Percentiles rank a stretch among this genome's conserved stretches.
Conservation (phyloP, 1,140 invertebrate species). For the Heliconius himera region DNA sequence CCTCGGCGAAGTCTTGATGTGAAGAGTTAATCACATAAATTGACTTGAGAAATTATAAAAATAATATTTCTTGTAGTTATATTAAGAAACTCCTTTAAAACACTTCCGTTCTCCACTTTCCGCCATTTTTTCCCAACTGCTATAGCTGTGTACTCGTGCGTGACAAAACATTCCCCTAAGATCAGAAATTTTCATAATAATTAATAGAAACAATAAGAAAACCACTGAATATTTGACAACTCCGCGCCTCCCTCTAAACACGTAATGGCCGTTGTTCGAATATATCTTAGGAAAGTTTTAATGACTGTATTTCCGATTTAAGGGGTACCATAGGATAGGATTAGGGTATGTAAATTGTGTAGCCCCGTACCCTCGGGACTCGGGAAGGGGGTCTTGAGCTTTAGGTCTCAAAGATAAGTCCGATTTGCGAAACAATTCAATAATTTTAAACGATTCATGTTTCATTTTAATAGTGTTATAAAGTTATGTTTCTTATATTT, state of each 20-base stretch:
- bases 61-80: too few relatives aligned
- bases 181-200: not conserved
- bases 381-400: not conserved
- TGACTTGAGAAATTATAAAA: too few relatives aligned
- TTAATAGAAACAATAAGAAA: constrained; percentile 6
- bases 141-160: too few relatives aligned
- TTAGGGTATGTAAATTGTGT: constrained; percentile 18
- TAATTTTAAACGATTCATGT: not conserved
- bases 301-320: constrained; percentile 13
- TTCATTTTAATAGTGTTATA: not conserved
- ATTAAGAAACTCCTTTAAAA: too few relatives aligned
- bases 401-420: constrained; percentile 7
- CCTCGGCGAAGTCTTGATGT: too few relatives aligned
- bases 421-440: not conserved
- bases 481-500: not conserved
- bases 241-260: not conserved
- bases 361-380: constrained; percentile 4
- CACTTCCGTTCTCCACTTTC: too few relatives aligned
- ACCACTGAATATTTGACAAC: not conserved
- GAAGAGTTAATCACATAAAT: too few relatives aligned
- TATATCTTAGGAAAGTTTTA: constrained; percentile 15
- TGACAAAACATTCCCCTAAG: too few relatives aligned
- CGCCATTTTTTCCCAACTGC: too few relatives aligned
- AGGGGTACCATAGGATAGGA: constrained; percentile 1
- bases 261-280: constrained; percentile 12